Evolutionary conservation across 2,113 vertebrate genomes (phyloP), one percentile per base, ranked within the genome.

Genomic region (Mellivora capensis): DNA sequence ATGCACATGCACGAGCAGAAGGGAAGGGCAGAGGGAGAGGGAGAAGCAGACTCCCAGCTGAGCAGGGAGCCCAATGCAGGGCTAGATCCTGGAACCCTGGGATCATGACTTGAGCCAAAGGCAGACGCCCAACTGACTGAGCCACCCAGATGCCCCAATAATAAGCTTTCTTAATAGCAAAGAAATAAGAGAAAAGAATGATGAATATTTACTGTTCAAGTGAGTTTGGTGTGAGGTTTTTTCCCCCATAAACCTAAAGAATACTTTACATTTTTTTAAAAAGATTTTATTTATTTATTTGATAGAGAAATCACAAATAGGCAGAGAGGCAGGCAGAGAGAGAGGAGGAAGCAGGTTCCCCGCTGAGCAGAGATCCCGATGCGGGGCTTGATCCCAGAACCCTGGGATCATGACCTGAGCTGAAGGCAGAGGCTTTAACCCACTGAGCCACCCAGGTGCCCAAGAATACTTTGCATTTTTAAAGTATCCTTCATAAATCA

Each of bases 251-350:
- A 94, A 72, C 18, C 14, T 77, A 47, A 92, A 85, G 21, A 93
- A 83, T 90, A 95, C 9, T 64, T 90, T 49, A 97, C 89, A 90
- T 69, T 44, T 74, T 87, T 80, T n/a, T n/a, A n/a, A 61, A 96
- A 95, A 52, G 14, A 52, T 52, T 17, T 52, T 52, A 17, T 52
- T 52, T 52, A 52, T 52, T 52, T 52, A 49, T 49, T 13, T 1
- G 3, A 49, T 12, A 49, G 49, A 52, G 49, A 52, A 15, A 52
- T 4, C 49, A 52, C 49, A 52, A 52, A 5, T 15, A 52, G 49
- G 49, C 49, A 52, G 49, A 52, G 49, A 52, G 14, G 49, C 14
- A 52, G 15, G 15, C 49, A 52, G 49, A 52, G 49, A 52, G 49
- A 52, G 49, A 52, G 49, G 15, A 17, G 4, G 49, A 52, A 52